Percentiles rank a stretch among this genome's conserved stretches.
These are phyloP conservation scores for Sturnus vulgaris DNA, from an alignment of 2,113 vertebrate genomes.

Conservation along the genomic window DNA sequence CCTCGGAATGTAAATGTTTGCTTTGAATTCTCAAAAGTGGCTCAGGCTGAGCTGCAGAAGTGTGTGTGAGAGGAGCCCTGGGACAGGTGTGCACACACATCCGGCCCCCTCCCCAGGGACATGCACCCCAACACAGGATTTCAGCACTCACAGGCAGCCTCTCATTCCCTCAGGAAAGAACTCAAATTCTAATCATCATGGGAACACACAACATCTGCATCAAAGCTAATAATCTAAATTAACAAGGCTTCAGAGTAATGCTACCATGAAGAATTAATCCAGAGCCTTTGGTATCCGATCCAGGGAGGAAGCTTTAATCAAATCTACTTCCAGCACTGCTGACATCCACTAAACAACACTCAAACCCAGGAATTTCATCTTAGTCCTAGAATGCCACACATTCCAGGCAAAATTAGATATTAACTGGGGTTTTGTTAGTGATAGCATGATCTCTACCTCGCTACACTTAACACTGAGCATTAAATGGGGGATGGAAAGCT, in stretches of 20 bases:
- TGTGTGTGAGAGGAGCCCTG: background rate
- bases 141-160: background rate
- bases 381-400: background rate
- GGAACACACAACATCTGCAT: background rate
- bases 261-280: background rate
- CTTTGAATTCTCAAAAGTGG: background rate
- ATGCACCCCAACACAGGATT: background rate
- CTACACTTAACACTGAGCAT: background rate
- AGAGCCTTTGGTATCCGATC: background rate
- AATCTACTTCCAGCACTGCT: background rate
- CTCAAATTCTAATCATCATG: background rate
- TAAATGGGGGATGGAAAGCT: background rate
- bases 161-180: background rate
- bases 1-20: slow-evolving; percentile 62
- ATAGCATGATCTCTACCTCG: background rate
- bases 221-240: background rate
- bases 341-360: background rate
- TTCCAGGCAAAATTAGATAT: background rate
- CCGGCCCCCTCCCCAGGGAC: background rate
- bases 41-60: background rate
- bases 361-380: background rate
- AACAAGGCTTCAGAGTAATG: slow-evolving; percentile 5
- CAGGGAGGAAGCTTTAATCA: background rate
- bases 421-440: background rate
- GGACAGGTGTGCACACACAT: background rate